These are phyloP conservation scores for Eriosoma lanigerum DNA, from an alignment of 1,140 invertebrate species.

Conservation along the genomic window DNA sequence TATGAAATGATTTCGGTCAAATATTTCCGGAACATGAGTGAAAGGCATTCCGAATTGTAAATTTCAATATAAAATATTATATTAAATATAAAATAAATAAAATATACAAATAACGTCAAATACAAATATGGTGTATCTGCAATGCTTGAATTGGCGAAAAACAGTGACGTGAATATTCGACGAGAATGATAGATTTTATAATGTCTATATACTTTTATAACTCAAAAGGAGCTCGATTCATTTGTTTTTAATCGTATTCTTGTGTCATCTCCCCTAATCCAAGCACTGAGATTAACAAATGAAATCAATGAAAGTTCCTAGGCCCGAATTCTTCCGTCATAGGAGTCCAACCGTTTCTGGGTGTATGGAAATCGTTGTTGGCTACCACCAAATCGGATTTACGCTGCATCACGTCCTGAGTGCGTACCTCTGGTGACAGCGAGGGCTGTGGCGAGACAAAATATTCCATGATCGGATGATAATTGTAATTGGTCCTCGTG, in stretches of 20 bases:
- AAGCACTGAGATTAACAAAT: too few species aligned
- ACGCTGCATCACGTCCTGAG: conserved; percentile 25
- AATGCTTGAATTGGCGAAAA: too few species aligned
- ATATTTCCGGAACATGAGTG: conserved; percentile 29
- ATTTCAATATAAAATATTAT: not conserved
- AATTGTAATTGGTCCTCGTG: conserved; percentile 72
- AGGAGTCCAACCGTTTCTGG: conserved; percentile 52
- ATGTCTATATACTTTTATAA: too few species aligned
- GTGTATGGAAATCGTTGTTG: conserved; percentile 53
- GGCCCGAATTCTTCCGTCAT: conserved; percentile 27
- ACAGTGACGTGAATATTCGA: too few species aligned
- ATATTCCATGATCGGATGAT: conserved; percentile 82
- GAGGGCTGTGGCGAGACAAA: conserved; percentile 61
- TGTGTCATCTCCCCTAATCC: too few species aligned
- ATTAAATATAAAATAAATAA: not conserved
- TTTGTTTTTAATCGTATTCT: too few species aligned
- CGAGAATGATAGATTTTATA: too few species aligned
- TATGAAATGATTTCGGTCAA: conserved; percentile 26
- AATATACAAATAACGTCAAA: conserved; percentile 2
- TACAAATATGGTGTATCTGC: not conserved
- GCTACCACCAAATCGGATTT: conserved; percentile 46
- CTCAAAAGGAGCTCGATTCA: too few species aligned
- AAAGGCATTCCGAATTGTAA: not conserved
- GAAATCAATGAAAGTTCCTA: not conserved
- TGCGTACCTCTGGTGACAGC: not conserved